These are phyloP conservation scores for Polypterus senegalus DNA, from an alignment of 2,113 vertebrate genomes.

Conservation along the genomic window DNA sequence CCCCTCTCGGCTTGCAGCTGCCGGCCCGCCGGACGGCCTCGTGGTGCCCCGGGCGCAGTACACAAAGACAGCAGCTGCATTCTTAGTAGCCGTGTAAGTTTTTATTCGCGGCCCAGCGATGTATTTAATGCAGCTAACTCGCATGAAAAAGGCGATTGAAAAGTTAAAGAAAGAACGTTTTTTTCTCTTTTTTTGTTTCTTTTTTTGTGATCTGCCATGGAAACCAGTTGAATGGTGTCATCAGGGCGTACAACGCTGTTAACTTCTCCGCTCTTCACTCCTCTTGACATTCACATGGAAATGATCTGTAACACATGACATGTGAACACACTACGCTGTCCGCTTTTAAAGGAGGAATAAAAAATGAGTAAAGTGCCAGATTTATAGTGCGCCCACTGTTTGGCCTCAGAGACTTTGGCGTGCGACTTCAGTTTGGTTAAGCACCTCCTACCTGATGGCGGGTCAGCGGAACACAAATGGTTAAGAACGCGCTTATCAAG, in stretches of 20 bases:
- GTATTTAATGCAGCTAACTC: slow-evolving; percentile 28
- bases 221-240: slow-evolving; percentile 13
- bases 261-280: slow-evolving; percentile 13
- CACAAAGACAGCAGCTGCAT: slow-evolving; percentile 31
- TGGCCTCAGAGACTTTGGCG: too few species aligned
- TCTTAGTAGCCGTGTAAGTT: slow-evolving; percentile 16
- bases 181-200: slow-evolving; percentile 10
- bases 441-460: too few species aligned
- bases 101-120: slow-evolving; percentile 34
- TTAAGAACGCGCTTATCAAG: too few species aligned
- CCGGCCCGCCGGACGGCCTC: too few species aligned
- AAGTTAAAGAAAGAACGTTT: slow-evolving; percentile 9
- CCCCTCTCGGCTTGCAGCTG: too few species aligned
- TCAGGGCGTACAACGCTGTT: slow-evolving; percentile 6
- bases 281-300: slow-evolving; percentile 4
- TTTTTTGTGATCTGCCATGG: slow-evolving; percentile 10
- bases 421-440: too few species aligned
- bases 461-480: too few species aligned
- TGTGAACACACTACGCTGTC: too few species aligned
- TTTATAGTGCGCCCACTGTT: too few species aligned
- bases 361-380: too few species aligned
- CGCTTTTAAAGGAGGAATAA: too few species aligned
- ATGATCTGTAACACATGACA: too few species aligned
- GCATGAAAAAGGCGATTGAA: slow-evolving; percentile 24
- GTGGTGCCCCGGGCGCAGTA: background rate